These are phyloP conservation scores for Nycticebus coucang DNA, from an alignment of 2,113 vertebrate genomes.

Conservation along the genomic window DNA sequence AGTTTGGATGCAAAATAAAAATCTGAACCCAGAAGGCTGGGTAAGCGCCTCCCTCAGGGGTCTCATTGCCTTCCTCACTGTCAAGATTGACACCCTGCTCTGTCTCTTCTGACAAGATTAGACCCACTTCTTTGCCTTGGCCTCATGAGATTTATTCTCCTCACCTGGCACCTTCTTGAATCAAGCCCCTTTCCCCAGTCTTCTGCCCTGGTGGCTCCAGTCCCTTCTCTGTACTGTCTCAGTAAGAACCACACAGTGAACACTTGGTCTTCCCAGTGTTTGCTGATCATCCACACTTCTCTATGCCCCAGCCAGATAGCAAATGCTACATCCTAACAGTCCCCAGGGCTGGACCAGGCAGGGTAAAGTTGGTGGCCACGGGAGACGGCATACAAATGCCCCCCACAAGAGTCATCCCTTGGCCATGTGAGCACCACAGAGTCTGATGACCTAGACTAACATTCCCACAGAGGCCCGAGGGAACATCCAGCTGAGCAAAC, in stretches of 20 bases:
- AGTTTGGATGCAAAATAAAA: neutral
- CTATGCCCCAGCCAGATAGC: neutral
- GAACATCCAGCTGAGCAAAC: neutral
- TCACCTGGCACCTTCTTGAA: neutral
- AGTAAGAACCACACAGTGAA: neutral
- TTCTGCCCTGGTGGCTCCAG: too few relatives aligned
- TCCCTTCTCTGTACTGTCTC: neutral
- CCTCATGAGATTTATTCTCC: neutral
- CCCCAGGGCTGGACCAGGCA: fast-evolving
- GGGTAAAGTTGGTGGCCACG: neutral
- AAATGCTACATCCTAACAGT: neutral
- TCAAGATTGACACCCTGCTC: neutral
- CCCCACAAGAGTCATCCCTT: neutral
- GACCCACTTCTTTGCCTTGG: neutral
- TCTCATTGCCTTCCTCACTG: neutral
- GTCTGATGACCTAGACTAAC: neutral
- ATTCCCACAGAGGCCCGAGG: neutral
- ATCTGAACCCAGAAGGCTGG: neutral
- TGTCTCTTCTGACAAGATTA: neutral
- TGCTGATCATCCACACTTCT: neutral
- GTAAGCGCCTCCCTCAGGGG: neutral
- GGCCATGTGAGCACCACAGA: neutral
- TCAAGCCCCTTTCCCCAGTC: neutral
- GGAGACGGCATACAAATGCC: neutral
- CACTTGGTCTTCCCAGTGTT: neutral